Percentiles rank a stretch among this genome's conserved stretches.
These are phyloP conservation scores for Panurus biarmicus DNA, from an alignment of 2,113 vertebrate species.

Conservation along the genomic window DNA sequence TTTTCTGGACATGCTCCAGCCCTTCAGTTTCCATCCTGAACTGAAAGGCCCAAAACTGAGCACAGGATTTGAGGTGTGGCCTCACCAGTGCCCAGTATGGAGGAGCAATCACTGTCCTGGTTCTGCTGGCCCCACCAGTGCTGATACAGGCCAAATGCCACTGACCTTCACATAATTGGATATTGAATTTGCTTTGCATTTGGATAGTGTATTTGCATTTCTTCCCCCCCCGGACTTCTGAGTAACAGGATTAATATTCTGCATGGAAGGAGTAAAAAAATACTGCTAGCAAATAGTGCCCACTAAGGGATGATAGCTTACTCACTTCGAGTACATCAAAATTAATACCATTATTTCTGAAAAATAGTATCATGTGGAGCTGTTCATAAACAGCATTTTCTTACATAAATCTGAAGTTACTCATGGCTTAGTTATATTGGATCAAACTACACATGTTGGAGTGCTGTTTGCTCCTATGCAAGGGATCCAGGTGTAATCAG, in stretches of 20 bases:
- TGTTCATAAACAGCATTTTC: background rate
- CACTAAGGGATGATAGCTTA: background rate
- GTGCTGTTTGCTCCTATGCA: background rate
- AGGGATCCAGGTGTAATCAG: background rate
- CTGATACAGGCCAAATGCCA: background rate
- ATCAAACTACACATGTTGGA: background rate
- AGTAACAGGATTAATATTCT: background rate
- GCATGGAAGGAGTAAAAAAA: background rate
- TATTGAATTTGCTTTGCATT: background rate
- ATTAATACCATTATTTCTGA: background rate
- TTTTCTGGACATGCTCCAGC: background rate
- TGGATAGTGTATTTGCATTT: background rate
- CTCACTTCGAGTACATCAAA: background rate
- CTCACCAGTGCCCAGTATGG: accelerated
- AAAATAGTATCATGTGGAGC: background rate
- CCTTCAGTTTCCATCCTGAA: background rate
- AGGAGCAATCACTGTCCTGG: background rate
- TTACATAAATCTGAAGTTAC: background rate
- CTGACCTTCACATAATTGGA: background rate
- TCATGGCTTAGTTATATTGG: background rate
- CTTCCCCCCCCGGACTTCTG: too few relatives aligned
- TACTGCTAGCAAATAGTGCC: background rate
- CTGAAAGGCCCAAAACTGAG: background rate
- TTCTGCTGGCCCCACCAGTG: background rate
- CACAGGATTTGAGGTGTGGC: background rate